Percentiles rank a stretch among this genome's conserved stretches.
Evolutionary conservation across 2,797 vertebrate genomes (phyloP).

Genomic region (Pantherophis alleghaniensis): DNA sequence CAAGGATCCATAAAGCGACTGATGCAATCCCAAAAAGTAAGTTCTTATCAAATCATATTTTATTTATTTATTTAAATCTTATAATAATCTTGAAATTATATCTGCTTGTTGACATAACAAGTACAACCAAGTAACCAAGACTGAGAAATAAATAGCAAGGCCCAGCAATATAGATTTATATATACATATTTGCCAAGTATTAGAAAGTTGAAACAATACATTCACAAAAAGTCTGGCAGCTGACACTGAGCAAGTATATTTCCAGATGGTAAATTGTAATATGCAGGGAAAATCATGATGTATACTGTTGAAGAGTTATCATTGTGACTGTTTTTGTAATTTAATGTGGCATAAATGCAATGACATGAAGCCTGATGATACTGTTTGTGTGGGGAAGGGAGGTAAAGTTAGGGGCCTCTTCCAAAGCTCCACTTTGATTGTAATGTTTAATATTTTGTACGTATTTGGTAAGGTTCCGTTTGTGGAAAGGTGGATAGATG

Average conservation of each 20-base stretch:
- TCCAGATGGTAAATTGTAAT: background rate
- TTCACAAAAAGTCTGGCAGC: background rate
- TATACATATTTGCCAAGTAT: background rate
- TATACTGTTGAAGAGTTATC: background rate
- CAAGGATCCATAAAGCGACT: background rate
- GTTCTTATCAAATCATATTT: background rate
- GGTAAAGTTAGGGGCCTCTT: background rate
- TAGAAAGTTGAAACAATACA: background rate
- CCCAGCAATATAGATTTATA: background rate
- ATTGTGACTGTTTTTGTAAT: background rate
- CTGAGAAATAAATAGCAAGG: background rate
- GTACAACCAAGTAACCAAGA: background rate
- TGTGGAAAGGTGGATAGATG: background rate
- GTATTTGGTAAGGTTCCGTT: background rate
- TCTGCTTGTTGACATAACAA: background rate
- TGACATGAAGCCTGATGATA: background rate
- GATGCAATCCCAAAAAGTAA: background rate
- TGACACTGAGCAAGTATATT: background rate
- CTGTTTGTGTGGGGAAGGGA: background rate
- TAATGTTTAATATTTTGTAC: background rate
- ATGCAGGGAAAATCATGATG: background rate
- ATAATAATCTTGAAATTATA: background rate
- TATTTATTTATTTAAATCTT: background rate
- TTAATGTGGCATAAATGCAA: background rate
- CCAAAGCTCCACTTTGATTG: background rate